Evolutionary conservation across 2,113 vertebrate genomes (phyloP).

Genomic region (Platanista minor): DNA sequence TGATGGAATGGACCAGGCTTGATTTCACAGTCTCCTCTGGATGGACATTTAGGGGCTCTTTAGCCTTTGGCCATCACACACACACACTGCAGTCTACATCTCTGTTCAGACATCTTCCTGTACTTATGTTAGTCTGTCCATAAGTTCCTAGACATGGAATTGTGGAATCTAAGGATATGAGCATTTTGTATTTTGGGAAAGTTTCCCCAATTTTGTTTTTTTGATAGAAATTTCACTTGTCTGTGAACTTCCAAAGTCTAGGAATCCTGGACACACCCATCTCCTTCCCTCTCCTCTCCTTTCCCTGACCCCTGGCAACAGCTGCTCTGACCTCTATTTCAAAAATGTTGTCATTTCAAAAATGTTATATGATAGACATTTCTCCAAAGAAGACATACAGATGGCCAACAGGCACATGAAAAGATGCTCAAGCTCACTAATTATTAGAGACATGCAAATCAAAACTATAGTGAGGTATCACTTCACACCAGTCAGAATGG

Average conservation of each 20-base stretch:
- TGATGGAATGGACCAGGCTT: background rate
- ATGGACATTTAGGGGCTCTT: background rate
- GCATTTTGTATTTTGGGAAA: background rate
- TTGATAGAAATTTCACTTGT: background rate
- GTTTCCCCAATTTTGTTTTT: background rate
- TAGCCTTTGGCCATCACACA: background rate
- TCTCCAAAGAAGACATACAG: background rate
- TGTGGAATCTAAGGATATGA: background rate
- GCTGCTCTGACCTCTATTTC: background rate
- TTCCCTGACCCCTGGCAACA: background rate
- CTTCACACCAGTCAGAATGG: background rate
- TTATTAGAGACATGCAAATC: background rate
- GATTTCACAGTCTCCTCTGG: background rate
- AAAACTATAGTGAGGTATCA: background rate
- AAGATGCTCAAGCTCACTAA: background rate
- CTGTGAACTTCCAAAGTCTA: background rate
- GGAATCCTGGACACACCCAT: background rate
- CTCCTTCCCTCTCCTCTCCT: background rate
- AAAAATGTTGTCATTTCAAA: background rate
- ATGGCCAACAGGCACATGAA: background rate
- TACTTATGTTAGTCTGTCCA: background rate
- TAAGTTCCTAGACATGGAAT: background rate
- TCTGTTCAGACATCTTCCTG: background rate
- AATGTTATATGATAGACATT: background rate
- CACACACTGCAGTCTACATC: background rate